phyloP scores from a whole-genome alignment of 1,140 invertebrate genomes.

The Leguminivora glycinivorella region DNA sequence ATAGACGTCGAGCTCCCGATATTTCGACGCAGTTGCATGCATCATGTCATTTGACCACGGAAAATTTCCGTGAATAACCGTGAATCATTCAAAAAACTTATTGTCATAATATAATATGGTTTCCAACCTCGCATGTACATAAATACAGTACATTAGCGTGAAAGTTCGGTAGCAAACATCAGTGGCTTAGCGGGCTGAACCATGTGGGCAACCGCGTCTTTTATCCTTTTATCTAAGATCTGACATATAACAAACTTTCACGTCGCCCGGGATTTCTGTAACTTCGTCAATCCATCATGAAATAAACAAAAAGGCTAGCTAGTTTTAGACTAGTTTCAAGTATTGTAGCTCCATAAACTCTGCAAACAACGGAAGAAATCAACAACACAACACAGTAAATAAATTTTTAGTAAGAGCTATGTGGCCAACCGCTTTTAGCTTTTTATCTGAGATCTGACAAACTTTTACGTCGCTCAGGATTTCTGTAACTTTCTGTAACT shows the following conservation, averaged over 20 bases:
- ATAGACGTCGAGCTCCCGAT: too few species aligned
- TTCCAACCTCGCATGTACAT: background rate
- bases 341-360: background rate
- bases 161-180: conserved; percentile 4
- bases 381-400: too few species aligned
- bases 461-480: background rate
- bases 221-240: background rate
- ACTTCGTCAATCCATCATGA: too few species aligned
- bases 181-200: background rate
- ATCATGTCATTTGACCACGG: too few species aligned
- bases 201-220: background rate
- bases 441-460: background rate
- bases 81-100: too few species aligned
- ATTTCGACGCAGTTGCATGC: too few species aligned
- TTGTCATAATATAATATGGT: too few species aligned
- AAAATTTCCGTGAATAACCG: too few species aligned
- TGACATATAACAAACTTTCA: background rate
- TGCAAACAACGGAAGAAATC: too few species aligned
- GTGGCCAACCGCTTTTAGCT: background rate
- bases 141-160: background rate
- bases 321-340: background rate
- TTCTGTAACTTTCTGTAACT: too few species aligned
- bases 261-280: background rate
- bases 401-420: too few species aligned
- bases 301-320: too few species aligned